These are phyloP conservation scores for Nezara viridula DNA, from an alignment of 2,888 invertebrate species.

Conservation along the genomic window DNA sequence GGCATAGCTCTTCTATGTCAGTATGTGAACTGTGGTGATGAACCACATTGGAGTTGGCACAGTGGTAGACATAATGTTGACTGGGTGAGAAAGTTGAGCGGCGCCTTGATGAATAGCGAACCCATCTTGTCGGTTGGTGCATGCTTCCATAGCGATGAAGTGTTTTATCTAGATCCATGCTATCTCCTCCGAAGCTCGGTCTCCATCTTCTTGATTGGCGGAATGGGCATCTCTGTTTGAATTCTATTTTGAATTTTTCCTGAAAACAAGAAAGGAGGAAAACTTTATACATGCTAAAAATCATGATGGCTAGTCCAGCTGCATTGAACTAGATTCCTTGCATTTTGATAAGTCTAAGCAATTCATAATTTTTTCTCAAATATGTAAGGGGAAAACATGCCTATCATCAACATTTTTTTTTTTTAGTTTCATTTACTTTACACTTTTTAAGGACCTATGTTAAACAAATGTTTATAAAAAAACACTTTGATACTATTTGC, in stretches of 20 bases:
- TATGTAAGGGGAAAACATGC: no score
- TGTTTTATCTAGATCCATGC: constrained; percentile 65
- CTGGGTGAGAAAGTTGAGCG: constrained; percentile 54
- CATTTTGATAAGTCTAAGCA: no score
- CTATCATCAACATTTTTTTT: no score
- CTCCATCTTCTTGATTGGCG: constrained; percentile 63
- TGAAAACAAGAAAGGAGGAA: constrained; percentile 60
- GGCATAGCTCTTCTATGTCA: constrained; percentile 66
- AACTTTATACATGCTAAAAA: background rate
- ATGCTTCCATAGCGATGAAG: constrained; percentile 62
- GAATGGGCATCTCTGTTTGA: constrained; percentile 66
- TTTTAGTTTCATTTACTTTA: no score
- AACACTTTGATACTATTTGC: no score
- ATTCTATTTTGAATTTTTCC: constrained; percentile 67
- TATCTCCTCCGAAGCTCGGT: constrained; percentile 63
- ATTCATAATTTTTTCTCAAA: no score
- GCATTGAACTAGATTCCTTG: no score
- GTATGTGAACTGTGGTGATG: constrained; percentile 66
- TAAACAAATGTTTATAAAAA: no score
- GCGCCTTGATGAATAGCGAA: constrained; percentile 60
- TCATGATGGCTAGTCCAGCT: no score
- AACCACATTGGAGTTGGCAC: constrained; percentile 66
- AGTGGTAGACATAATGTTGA: constrained; percentile 64
- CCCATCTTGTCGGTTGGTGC: constrained; percentile 60
- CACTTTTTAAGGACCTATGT: no score